Base-by-base conservation (phyloP, 2,888 invertebrate genomes). In the Entomobrya proxima region DNA sequence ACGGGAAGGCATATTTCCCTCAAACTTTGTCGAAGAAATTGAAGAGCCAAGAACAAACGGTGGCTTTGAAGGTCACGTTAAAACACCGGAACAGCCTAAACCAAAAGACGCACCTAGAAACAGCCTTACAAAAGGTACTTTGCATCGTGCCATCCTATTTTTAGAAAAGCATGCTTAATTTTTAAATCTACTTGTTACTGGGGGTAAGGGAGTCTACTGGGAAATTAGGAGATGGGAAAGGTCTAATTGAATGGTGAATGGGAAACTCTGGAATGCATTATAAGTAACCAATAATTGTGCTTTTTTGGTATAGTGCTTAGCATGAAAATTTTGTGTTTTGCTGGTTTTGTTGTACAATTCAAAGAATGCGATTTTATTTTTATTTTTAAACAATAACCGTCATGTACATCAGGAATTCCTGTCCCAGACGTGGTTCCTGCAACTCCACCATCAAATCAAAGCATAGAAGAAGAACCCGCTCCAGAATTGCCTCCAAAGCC, bases 401-500 rank as follows among this genome's bases (percentile, higher is more conserved):
- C 30, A 11, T n/a, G 40, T 50, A 32, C 2, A 83, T 64, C 77
- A 77, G 76, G 47, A 11, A 44, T 67, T n/a, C 85, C 87, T 76
- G 58, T 83, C 30, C 86, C 87, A 81, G 89, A 89, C 72, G 84
- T 88, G 18, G 74, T 87, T 24, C 86, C 88, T 24, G 64, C 84
- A 40, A 50, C 75, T 5, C 52, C 64, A n/a, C 64, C 78, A 69
- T 80, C 80, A 13, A 80, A 50, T 64, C 77, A 50, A 58, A 58
- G 67, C 61, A 67, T 80, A 40, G 91, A 91, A 55, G 89, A 86
- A 37, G 92, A 92, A 83, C 90, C 92, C 64, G 94, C 94, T 89
- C 95, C 96, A 5, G 93, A 93, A 85, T 92, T 96, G 88, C 96
- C 96, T 88, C 95, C 96, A 24, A 96, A 96, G 93, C 96, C 96